These are phyloP conservation scores for Acanthosepion lycidas DNA, from an alignment of 2,888 invertebrate species.

Conservation along the genomic window DNA sequence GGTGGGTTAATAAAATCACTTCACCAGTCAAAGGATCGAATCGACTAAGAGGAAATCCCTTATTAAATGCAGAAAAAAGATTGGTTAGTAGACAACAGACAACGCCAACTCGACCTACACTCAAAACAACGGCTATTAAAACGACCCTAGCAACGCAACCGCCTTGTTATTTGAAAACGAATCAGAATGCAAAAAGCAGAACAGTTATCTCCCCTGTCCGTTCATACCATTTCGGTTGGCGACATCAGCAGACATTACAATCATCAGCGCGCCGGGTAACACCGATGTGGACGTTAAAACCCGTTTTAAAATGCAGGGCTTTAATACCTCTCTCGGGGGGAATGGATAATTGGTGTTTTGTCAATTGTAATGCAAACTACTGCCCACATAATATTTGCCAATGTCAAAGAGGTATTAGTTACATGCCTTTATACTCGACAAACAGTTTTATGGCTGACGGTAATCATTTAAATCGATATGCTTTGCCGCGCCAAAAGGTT, in stretches of 20 bases:
- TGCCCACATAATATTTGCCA: slow-evolving; percentile 60
- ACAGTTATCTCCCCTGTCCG: neutral
- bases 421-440: neutral
- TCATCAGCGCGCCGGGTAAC: neutral
- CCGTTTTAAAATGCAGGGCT: slow-evolving; percentile 58
- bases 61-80: neutral
- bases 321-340: slow-evolving; percentile 61
- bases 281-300: slow-evolving; percentile 14
- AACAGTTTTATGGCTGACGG: neutral
- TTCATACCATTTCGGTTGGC: neutral
- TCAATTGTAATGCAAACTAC: slow-evolving; percentile 64
- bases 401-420: slow-evolving; percentile 50
- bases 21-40: neutral
- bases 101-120: neutral
- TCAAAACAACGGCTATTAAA: neutral
- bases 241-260: neutral
- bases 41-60: neutral
- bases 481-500: neutral
- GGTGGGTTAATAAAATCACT: neutral
- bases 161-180: neutral
- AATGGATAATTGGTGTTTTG: slow-evolving; percentile 68
- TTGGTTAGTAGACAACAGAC: neutral
- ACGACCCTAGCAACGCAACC: neutral
- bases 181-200: neutral
- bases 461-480: neutral